phyloP scores from a whole-genome alignment of 2,797 vertebrate species.

The Neostethus bicornis region DNA sequence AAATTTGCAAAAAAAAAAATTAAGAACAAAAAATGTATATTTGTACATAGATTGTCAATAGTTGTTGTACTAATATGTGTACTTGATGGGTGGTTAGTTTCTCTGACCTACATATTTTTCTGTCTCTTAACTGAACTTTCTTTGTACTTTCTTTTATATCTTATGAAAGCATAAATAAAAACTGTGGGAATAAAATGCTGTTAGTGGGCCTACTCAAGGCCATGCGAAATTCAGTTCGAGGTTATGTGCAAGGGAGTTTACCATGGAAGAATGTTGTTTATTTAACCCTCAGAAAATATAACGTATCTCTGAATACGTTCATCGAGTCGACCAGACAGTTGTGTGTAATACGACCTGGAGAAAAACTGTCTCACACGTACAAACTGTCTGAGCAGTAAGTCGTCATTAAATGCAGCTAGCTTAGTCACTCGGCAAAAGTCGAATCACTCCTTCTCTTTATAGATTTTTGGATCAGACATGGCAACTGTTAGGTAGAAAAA shows the following conservation, averaged over 20 bases:
- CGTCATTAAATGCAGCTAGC: constrained; percentile 38
- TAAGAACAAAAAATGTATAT: too few relatives aligned
- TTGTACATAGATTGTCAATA: too few relatives aligned
- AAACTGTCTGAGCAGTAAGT: constrained; percentile 40
- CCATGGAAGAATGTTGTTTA: neutral
- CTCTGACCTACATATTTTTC: too few relatives aligned
- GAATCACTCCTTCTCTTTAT: neutral
- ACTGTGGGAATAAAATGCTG: too few relatives aligned
- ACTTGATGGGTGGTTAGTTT: too few relatives aligned
- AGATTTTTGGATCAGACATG: too few relatives aligned
- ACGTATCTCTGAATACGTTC: constrained; percentile 3
- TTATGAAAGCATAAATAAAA: neutral
- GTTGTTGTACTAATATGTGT: too few relatives aligned
- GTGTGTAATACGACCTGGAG: neutral
- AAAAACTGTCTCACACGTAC: constrained; percentile 4
- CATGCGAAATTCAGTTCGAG: neutral
- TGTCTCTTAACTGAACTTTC: neutral
- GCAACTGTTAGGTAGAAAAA: too few relatives aligned
- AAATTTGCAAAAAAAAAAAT: too few relatives aligned
- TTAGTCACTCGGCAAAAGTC: constrained; percentile 65
- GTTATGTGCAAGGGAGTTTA: neutral
- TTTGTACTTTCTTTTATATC: neutral
- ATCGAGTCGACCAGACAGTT: constrained; percentile 2
- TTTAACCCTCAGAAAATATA: neutral
- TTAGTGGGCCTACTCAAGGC: neutral